phyloP scores from a whole-genome alignment of 2,888 invertebrate genomes.

The Bombylius major region DNA sequence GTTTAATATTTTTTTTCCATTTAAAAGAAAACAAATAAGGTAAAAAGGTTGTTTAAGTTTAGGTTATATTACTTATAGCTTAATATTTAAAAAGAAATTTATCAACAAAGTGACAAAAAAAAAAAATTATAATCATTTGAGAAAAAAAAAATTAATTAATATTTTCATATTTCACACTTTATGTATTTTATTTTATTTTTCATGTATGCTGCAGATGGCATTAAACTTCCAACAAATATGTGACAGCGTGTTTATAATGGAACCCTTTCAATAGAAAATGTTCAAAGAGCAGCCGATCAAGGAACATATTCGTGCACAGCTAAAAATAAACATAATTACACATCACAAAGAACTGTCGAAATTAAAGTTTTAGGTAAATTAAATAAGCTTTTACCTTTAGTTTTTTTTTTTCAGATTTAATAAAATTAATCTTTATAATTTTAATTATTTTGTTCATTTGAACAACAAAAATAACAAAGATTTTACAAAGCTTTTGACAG shows the following conservation, averaged over 20 bases:
- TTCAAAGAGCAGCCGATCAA: slow-evolving; percentile 70
- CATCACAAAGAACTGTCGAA: slow-evolving; percentile 59
- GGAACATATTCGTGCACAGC: slow-evolving; percentile 87
- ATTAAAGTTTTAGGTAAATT: slow-evolving; percentile 55
- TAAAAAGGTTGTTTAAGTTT: too few relatives aligned
- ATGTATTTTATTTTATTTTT: not conserved
- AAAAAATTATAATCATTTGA: too few relatives aligned
- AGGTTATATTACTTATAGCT: too few relatives aligned
- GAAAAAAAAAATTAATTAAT: too few relatives aligned
- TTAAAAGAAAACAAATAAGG: too few relatives aligned
- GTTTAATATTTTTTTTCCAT: too few relatives aligned
- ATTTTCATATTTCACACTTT: not conserved
- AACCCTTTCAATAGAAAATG: slow-evolving; percentile 68
- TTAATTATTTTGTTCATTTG: not conserved
- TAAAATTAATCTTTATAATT: not conserved
- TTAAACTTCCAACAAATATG: slow-evolving; percentile 68
- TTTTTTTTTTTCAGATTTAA: not conserved
- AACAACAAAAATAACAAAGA: too few relatives aligned
- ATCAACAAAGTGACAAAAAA: too few relatives aligned
- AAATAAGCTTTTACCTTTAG: not conserved
- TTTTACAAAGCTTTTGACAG: too few relatives aligned
- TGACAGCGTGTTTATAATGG: slow-evolving; percentile 78
- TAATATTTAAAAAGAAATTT: too few relatives aligned
- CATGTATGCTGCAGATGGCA: slow-evolving; percentile 47
- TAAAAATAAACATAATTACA: slow-evolving; percentile 65